Evolutionary conservation across 2,113 vertebrate species (phyloP).

Genomic region (Delphinus delphis): DNA sequence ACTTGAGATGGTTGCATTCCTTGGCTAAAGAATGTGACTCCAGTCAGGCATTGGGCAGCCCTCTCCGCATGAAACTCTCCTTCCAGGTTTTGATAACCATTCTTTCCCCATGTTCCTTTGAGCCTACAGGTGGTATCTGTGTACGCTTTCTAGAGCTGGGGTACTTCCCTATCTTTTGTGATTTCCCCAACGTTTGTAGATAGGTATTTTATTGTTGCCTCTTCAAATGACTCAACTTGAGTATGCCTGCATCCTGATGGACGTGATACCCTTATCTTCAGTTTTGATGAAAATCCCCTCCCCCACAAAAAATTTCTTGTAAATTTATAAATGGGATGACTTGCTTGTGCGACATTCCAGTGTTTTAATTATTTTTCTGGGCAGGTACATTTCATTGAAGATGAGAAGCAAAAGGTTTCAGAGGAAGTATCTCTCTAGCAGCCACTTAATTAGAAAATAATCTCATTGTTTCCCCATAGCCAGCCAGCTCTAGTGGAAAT

Average conservation of each 20-base stretch:
- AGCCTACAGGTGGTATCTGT: too few species aligned
- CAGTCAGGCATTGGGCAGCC: rapidly evolving
- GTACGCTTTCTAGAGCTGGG: background rate
- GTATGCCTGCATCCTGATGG: background rate
- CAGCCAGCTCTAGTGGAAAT: background rate
- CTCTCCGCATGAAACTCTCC: background rate
- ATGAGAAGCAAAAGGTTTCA: background rate
- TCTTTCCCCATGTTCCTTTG: background rate
- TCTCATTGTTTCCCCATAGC: background rate
- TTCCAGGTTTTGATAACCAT: background rate
- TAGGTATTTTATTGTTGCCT: background rate
- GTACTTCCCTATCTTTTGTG: background rate
- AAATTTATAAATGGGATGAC: background rate
- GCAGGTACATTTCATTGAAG: background rate
- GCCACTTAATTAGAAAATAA: slow-evolving; percentile 2
- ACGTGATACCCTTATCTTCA: background rate
- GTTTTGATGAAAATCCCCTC: background rate
- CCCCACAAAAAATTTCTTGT: background rate
- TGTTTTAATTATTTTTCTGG: slow-evolving; percentile 34
- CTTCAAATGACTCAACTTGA: background rate
- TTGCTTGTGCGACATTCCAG: background rate
- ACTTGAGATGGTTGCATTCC: too few species aligned
- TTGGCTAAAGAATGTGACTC: background rate
- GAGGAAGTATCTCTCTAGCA: background rate
- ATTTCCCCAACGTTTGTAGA: background rate